Base-by-base conservation (phyloP, 2,888 invertebrate species). In the Cryptosula pallasiana region DNA sequence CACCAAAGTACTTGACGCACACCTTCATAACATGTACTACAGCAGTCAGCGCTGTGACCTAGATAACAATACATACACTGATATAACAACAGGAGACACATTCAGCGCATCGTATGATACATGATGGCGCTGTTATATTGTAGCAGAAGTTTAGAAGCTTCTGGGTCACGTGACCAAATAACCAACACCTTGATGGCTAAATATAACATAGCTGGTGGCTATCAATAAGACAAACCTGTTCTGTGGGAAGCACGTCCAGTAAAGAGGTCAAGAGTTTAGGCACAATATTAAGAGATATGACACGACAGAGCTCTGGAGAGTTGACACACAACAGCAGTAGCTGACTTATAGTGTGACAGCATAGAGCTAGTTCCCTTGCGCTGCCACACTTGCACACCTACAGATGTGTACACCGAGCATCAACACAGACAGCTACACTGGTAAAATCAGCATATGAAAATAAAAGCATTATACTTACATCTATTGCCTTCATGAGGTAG, bases 1-100 rank as follows among this genome's bases (percentile, higher is more conserved):
- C 63, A 29, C 63, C 63, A 32, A 29, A 63, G 27, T 63, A 63
- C 32, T 63, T 63, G 32, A 63, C 13, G 32, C 63, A 63, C 9
- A 63, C 32, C 32, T 63, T 63, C 63, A 63, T 63, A 5, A 63
- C 13, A 32, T 63, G 20, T 1, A 63, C 63, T 13, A 63, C 9
- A 29, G 63, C 27, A 13, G 32, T 5, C 13, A 63, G 63, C 25
- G 9, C 32, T 25, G 25, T 25, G n/a, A 25, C 55, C 23, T 55
- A 20, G 16, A 23, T 55, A 55, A 55, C 55, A 5, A 55, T 55
- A 55, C 23, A 55, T 23, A 55, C 23, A 55, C 5, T 55, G 25
- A 20, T 23, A 5, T 55, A 5, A 55, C 23, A 55, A n/a, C 55
- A 3, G 55, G 20, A 20, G 9, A 13, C 20, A 45, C 45, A 45